Evolutionary conservation across 2,113 vertebrate species (phyloP).

Genomic region (Smithornis capensis): DNA sequence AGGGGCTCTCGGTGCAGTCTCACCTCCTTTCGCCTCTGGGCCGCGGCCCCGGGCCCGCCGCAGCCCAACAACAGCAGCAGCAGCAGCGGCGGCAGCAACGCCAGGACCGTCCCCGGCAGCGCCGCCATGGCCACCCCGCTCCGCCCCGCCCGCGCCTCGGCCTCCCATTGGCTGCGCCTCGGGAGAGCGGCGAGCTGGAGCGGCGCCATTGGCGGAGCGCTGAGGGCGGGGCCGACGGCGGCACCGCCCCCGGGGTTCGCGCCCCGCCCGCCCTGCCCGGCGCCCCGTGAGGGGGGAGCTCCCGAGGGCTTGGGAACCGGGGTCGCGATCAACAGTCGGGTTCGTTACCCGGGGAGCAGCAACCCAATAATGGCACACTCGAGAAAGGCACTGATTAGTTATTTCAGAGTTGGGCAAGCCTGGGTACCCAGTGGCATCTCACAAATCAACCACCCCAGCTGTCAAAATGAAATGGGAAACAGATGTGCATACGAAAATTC

Average conservation of each 20-base stretch:
- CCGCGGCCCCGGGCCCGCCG: conserved; percentile 18
- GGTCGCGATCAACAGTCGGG: too few species aligned
- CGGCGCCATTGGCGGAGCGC: not conserved
- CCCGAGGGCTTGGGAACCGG: too few species aligned
- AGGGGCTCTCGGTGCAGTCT: fast-evolving
- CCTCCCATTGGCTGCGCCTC: fast-evolving
- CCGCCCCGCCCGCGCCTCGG: not conserved
- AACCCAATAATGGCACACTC: not conserved
- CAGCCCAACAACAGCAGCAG: conserved; percentile 17
- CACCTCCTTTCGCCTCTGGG: conserved; percentile 87
- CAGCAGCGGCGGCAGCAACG: not conserved
- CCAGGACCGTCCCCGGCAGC: too few species aligned
- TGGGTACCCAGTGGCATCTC: not conserved
- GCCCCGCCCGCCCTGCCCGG: too few species aligned
- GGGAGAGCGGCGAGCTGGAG: not conserved
- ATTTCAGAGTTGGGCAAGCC: not conserved
- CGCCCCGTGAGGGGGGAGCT: too few species aligned
- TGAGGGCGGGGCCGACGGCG: not conserved
- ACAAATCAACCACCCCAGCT: not conserved
- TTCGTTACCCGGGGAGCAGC: not conserved
- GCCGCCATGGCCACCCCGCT: conserved; percentile 1
- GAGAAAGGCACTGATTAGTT: not conserved
- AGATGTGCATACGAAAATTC: too few species aligned
- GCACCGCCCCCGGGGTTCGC: too few species aligned
- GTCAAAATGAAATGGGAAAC: too few species aligned